These are phyloP conservation scores for Noctuana brunneofusca DNA, from an alignment of 2,888 invertebrate genomes.

Conservation along the genomic window DNA sequence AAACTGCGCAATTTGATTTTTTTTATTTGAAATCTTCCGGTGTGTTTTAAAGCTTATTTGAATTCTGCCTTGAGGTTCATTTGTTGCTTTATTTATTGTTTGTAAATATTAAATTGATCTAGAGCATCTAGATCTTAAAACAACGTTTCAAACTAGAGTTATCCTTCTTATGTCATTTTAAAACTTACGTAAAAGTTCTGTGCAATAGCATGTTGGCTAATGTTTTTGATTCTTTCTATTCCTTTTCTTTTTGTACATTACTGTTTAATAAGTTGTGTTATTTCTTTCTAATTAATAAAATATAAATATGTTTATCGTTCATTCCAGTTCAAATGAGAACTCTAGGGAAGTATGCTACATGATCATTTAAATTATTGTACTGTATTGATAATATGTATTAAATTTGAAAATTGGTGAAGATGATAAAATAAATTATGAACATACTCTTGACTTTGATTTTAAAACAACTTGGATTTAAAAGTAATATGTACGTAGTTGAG, in stretches of 20 bases:
- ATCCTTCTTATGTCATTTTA: constrained; percentile 46
- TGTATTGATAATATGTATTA: constrained; percentile 80
- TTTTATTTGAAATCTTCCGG: constrained; percentile 54
- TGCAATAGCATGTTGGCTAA: constrained; percentile 78
- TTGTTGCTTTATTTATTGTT: constrained; percentile 80
- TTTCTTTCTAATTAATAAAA: constrained; percentile 74
- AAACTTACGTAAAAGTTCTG: constrained; percentile 55
- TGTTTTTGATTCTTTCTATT: constrained; percentile 48
- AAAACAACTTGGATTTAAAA: background rate
- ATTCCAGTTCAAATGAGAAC: constrained; percentile 82
- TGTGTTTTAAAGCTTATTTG: constrained; percentile 56
- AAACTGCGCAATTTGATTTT: constrained; percentile 63
- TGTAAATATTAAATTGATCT: constrained; percentile 73
- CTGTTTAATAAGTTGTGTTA: constrained; percentile 76
- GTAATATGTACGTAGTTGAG: too few relatives aligned
- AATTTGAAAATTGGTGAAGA: constrained; percentile 80
- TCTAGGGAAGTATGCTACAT: constrained; percentile 76
- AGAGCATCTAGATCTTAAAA: constrained; percentile 58
- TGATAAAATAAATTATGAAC: constrained; percentile 81
- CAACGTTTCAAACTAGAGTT: constrained; percentile 59
- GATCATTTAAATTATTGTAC: constrained; percentile 82
- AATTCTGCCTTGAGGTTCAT: constrained; percentile 60
- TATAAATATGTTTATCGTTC: constrained; percentile 80
- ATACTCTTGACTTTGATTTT: constrained; percentile 59
- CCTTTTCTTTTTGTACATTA: constrained; percentile 65